A percentile compares a stretch with the other conserved stretches of the same genome.
phyloP scores from a whole-genome alignment of 1,140 invertebrate species.

The Oncopodura yosiiana region DNA sequence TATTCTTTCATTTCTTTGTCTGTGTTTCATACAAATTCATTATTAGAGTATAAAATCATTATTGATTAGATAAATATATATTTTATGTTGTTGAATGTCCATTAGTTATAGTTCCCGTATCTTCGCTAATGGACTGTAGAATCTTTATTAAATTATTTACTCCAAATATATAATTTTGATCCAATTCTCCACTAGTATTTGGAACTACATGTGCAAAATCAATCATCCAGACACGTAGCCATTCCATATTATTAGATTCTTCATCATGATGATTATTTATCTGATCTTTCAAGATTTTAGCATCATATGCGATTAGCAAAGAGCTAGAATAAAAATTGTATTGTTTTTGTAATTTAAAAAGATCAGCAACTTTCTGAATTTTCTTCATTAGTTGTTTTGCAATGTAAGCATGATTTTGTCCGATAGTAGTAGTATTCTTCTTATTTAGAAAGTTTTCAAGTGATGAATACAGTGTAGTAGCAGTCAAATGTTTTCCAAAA shows the following conservation, averaged over 20 bases:
- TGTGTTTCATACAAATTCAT: too few species aligned
- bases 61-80: too few species aligned
- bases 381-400: background rate
- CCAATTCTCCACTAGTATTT: constrained; percentile 6
- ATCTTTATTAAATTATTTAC: constrained; percentile 27
- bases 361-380: background rate
- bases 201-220: constrained; percentile 32
- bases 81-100: too few species aligned
- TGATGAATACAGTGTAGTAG: constrained; percentile 4
- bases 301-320: constrained; percentile 20
- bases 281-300: background rate
- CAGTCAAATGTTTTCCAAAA: too few species aligned
- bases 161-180: constrained; percentile 30
- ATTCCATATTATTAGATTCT: background rate
- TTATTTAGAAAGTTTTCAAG: constrained; percentile 13
- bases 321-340: constrained; percentile 21
- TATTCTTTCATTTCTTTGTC: too few species aligned
- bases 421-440: too few species aligned
- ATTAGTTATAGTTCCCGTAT: too few species aligned
- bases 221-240: constrained; percentile 13
- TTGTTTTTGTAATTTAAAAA: constrained; percentile 1
- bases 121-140: too few species aligned
- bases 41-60: too few species aligned
- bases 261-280: background rate
- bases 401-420: too few species aligned